Conservation (phyloP, 2,113 vertebrate species). For the Alouatta palliata region DNA sequence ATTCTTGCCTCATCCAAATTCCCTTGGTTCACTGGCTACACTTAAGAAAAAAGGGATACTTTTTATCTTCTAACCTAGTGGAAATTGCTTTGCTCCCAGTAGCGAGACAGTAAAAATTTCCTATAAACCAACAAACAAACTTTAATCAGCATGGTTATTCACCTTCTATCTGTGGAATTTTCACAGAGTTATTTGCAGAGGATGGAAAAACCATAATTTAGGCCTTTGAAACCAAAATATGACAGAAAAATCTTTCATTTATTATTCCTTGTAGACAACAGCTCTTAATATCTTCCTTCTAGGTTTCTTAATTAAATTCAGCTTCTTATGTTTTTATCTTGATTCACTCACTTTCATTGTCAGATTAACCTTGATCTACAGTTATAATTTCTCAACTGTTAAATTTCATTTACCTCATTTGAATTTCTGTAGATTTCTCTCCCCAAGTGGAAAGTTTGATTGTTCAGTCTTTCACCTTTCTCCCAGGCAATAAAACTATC, state of each 20-base stretch:
- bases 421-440: constrained; percentile 45
- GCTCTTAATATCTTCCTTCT: constrained; percentile 38
- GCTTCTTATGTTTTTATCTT: constrained; percentile 33
- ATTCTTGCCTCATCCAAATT: not conserved
- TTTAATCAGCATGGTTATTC: not conserved
- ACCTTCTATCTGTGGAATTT: constrained; percentile 36
- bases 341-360: not conserved
- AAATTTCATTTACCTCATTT: constrained; percentile 61
- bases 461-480: not conserved
- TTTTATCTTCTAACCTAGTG: not conserved
- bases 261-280: constrained; percentile 50
- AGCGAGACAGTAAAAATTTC: not conserved
- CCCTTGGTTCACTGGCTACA: not conserved
- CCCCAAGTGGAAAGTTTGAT: not conserved
- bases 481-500: not conserved
- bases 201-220: not conserved
- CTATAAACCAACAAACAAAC: constrained; percentile 26
- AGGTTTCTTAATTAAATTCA: constrained; percentile 63
- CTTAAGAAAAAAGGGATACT: not conserved
- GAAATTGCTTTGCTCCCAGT: not conserved
- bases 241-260: constrained; percentile 46
- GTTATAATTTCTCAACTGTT: constrained; percentile 57
- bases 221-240: not conserved
- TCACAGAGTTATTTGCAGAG: not conserved
- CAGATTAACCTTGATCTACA: constrained; percentile 31